Base-by-base conservation (phyloP, 23 tunicate species). In the Trididemnum clinides region DNA sequence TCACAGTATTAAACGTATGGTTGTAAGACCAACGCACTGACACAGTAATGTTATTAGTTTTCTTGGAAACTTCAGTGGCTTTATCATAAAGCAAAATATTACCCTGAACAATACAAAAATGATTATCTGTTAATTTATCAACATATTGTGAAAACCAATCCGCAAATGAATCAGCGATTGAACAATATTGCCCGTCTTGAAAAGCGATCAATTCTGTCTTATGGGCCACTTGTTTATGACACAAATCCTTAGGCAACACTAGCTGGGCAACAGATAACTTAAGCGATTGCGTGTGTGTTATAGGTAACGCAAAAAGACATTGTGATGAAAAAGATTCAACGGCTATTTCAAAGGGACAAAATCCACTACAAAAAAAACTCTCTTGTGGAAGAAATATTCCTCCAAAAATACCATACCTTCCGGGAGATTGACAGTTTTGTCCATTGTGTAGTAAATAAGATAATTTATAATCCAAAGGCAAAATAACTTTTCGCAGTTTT, bases 381-480 rank as follows among this genome's bases (percentile, higher is more conserved):
- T 78, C 66, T 28, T 29, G 20, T 2, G 83, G 83, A n/a, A 54
- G 64, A 70, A 83, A 71, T 23, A 83, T 32, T 29, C 79, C 77
- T 1, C 87, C 87, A 70, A 83, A 69, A 1, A 83, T n/a, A 65
- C 87, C 87, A 35, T 34, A 34, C 31, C 35, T 19, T 15, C 38
- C 38, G 21, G 39, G 33, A 26, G 49, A 27, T 0, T 50, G 44
- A 70, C 32, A 23, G 20, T 20, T 26, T 35, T 83, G 87, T 0
- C 87, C 87, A 83, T 83, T 83, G 50, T 83, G 87, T 20, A 83
- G 2, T 39, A 83, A 20, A 33, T 65, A 83, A 25, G 87, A 83
- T 1, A 83, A 33, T 39, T 83, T 83, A 18, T 64, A 69, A 50
- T 83, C 87, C 19, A 26, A 33, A 1, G 87, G 87, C 44, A 83